A percentile compares a stretch with the other conserved stretches of the same genome.
These are phyloP conservation scores for Epizoanthus stellaris DNA, from an alignment of 92 coral and sea anemone species.

Conservation along the genomic window DNA sequence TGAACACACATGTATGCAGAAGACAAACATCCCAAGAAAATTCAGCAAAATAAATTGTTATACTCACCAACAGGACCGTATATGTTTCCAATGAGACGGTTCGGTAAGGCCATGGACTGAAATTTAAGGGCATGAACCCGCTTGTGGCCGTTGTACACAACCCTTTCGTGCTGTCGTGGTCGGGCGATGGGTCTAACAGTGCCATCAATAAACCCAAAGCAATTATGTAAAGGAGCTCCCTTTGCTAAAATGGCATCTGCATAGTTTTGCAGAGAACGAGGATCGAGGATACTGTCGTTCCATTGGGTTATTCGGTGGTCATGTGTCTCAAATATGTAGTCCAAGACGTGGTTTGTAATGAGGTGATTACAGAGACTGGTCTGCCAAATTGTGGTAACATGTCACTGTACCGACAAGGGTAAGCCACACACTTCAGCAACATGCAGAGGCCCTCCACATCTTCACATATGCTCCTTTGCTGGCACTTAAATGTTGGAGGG, in stretches of 20 bases:
- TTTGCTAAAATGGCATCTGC: conserved; percentile 25
- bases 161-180: conserved; percentile 26
- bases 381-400: conserved; percentile 30
- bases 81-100: conserved; percentile 13
- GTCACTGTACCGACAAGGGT: conserved; percentile 24
- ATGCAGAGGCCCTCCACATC: conserved; percentile 30
- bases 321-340: conserved; percentile 22
- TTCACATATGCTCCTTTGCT: conserved; percentile 20
- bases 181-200: conserved; percentile 11
- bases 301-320: conserved; percentile 19
- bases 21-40: no score
- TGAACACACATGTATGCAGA: no score
- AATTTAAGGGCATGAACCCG: conserved; percentile 13
- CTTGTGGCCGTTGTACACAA: conserved; percentile 24
- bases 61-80: conserved; percentile 11
- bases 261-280: conserved; percentile 22
- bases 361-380: conserved; percentile 31
- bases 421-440: conserved; percentile 27
- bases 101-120: conserved; percentile 15
- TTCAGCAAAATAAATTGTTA: no score
- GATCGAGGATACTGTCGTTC: conserved; percentile 15
- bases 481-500: conserved; percentile 6
- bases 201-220: conserved; percentile 27
- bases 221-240: conserved; percentile 22
- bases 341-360: conserved; percentile 30